Evolutionary conservation across 2,797 vertebrate genomes (phyloP).

Genomic region (Knipowitschia caucasica): DNA sequence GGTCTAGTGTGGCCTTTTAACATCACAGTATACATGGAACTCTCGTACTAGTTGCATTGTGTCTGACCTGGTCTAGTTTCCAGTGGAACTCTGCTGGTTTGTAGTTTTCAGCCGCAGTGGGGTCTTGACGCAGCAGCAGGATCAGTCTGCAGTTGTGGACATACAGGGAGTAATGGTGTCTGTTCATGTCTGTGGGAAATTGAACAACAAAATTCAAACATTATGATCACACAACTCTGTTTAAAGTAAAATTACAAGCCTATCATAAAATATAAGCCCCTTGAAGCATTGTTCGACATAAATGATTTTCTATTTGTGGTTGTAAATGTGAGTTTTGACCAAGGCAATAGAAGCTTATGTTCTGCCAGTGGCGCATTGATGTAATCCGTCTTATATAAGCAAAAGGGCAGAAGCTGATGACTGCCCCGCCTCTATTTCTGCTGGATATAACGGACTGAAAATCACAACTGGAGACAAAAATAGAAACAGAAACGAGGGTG

Average conservation of each 20-base stretch:
- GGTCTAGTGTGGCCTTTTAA: too few relatives aligned
- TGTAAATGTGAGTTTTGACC: conserved; percentile 33
- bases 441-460: conserved; percentile 35
- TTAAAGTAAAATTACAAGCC: not conserved
- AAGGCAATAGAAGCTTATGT: conserved; percentile 44
- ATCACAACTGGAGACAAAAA: conserved; percentile 29
- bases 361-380: conserved; percentile 50
- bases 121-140: conserved; percentile 92
- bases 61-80: conserved; percentile 89
- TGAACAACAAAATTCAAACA: conserved; percentile 1
- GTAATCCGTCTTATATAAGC: conserved; percentile 74
- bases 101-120: conserved; percentile 83
- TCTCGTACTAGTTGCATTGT: not conserved
- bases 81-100: conserved; percentile 97
- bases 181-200: conserved; percentile 86
- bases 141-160: conserved; percentile 92
- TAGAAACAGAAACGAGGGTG: conserved; percentile 4
- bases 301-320: conserved; percentile 14
- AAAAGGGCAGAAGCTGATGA: conserved; percentile 47
- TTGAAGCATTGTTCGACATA: not conserved
- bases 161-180: conserved; percentile 92
- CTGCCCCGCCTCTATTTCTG: conserved; percentile 23
- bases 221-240: not conserved
- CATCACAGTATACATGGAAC: too few relatives aligned
- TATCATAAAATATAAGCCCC: not conserved